These are phyloP conservation scores for Etheostoma nigrum DNA, from an alignment of 2,797 vertebrate species.

Conservation along the genomic window DNA sequence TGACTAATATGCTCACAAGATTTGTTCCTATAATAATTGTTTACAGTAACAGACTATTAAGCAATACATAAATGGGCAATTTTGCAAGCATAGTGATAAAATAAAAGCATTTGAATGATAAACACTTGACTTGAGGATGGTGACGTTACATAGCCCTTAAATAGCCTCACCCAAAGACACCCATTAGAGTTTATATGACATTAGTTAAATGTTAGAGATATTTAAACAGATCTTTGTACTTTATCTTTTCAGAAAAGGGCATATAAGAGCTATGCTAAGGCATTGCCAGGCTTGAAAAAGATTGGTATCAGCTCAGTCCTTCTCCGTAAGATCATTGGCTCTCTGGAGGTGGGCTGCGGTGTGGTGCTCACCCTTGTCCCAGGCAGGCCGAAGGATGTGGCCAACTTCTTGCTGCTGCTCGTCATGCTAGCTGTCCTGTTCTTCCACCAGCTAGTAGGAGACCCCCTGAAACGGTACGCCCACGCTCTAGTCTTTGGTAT, in stretches of 20 bases:
- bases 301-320: conserved; percentile 96
- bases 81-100: conserved; percentile 6
- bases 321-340: conserved; percentile 96
- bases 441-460: conserved; percentile 98
- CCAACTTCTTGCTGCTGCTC: conserved; percentile 96
- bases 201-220: background rate
- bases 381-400: conserved; percentile 95
- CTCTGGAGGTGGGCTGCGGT: conserved; percentile 94
- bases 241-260: conserved; percentile 92
- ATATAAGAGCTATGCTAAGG: conserved; percentile 98
- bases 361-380: conserved; percentile 96
- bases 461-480: conserved; percentile 96
- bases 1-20: too few relatives aligned
- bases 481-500: conserved; percentile 99
- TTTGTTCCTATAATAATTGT: background rate
- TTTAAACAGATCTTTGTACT: conserved; percentile 22
- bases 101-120: conserved; percentile 1
- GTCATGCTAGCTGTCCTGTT: conserved; percentile 96
- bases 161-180: background rate
- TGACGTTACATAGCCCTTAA: conserved; percentile 15
- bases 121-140: background rate
- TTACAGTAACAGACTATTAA: too few relatives aligned
- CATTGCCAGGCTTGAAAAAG: conserved; percentile 95
- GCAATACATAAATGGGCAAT: background rate
- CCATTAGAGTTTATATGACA: background rate